Percentiles rank a stretch among this genome's conserved stretches.
Evolutionary conservation across 2,113 vertebrate species (phyloP).

Genomic region (Scartelaos histophorus): DNA sequence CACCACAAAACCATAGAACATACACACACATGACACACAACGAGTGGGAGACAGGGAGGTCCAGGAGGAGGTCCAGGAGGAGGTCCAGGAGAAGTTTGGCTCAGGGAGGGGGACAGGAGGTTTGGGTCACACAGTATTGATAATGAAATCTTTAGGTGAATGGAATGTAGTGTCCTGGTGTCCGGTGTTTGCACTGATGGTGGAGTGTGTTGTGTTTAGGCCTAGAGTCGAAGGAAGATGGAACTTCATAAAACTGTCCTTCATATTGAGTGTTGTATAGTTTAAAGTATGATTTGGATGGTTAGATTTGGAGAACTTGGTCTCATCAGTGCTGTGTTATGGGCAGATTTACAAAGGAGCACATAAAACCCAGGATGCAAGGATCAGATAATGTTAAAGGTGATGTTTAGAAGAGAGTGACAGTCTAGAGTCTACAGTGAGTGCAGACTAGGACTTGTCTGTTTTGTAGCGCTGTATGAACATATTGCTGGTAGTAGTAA

Average conservation of each 20-base stretch:
- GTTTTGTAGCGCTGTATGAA: not conserved
- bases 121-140: not conserved
- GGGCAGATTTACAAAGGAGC: not conserved
- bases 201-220: not conserved
- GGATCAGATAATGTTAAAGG: not conserved
- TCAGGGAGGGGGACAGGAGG: not conserved
- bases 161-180: not conserved
- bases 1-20: constrained; percentile 25
- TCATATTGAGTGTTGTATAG: not conserved
- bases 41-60: constrained; percentile 17
- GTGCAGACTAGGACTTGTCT: not conserved
- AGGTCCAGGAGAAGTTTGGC: not conserved
- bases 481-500: too few species aligned
- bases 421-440: not conserved
- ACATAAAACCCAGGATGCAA: not conserved
- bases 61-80: constrained; percentile 13
- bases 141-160: not conserved
- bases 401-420: not conserved
- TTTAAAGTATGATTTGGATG: not conserved
- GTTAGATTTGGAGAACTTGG: not conserved
- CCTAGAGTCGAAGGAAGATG: not conserved
- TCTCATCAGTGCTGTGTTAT: not conserved
- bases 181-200: not conserved
- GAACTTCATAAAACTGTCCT: too few species aligned
- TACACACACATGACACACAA: not conserved